Base-by-base conservation (phyloP, 2,888 invertebrate species). In the Mesodorylaimus sp. region DNA sequence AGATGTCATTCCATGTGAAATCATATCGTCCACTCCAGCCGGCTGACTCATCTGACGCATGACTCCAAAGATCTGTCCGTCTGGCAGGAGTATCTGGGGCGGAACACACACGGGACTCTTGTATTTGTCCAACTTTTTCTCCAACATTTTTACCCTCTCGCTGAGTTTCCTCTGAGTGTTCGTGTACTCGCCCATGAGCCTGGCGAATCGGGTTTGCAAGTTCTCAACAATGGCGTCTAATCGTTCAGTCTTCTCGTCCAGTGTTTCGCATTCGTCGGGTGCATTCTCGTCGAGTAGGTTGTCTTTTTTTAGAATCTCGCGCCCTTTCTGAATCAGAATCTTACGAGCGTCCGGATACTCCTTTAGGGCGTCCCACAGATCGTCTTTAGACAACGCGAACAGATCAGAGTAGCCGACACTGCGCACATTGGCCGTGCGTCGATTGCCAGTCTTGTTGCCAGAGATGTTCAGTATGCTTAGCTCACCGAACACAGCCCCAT, bases 401-500 rank as follows among this genome's bases (percentile, higher is more conserved):
- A 93, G 73, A 73, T 93, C 91, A 2, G 89, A 88, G 69, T 89
- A 88, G 32, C 87, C 83, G 53, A 86, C 73, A 46, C 85, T 81
- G 25, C 88, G 76, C 7, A 93, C 89, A 66, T 89, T 91, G 5
- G 91, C 91, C 1, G 91, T 91, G 54, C 93, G 74, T 50, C 91
- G 74, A 68, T 93, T 93, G 39, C 91, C 91, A 32, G 85, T 88
- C 55, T 86, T 80, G 69, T 87, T 88, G 45, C 89, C 89, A 37
- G 83, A 81, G 57, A 91, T 89, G 66, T 93, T 91, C 55, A 93
- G 71, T 43, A 93, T 85, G 62, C 86, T 86, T 13, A 86, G 82
- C 73, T 93, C 93, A 10, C 93, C 91, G 68, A 93, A 93, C 1
- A 91, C 91, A 13, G 84, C 83, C 1, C 91, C 93, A 38, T 88